A percentile compares a stretch with the other conserved stretches of the same genome.
Conservation (phyloP, 1,140 invertebrate genomes). For the Aphidius gifuensis region DNA sequence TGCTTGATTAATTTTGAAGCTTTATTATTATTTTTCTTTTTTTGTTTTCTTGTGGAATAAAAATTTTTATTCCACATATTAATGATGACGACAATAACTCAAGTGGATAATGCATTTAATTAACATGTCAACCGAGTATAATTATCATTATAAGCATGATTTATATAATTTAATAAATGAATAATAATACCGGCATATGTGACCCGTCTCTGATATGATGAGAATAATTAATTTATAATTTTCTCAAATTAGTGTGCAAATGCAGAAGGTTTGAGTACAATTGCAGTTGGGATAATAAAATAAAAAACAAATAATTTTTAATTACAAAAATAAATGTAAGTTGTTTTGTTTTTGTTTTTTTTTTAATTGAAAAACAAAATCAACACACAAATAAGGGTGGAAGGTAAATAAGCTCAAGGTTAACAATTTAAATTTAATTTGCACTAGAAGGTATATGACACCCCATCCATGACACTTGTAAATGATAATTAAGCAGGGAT, state of each 20-base stretch:
- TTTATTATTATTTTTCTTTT: not conserved
- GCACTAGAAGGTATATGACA: constrained; percentile 3
- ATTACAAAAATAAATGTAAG: constrained; percentile 21
- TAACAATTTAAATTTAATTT: not conserved
- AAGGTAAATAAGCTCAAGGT: not conserved
- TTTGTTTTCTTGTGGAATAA: too few relatives aligned
- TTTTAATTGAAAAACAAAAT: not conserved
- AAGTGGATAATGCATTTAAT: too few relatives aligned
- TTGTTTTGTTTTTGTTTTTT: not conserved
- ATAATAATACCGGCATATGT: too few relatives aligned
- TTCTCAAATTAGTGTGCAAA: constrained; percentile 18
- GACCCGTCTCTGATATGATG: too few relatives aligned
- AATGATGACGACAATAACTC: too few relatives aligned
- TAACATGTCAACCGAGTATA: too few relatives aligned
- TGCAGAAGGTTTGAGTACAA: not conserved
- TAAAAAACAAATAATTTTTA: constrained; percentile 19
- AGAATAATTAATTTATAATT: too few relatives aligned
- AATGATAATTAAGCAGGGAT: constrained; percentile 50
- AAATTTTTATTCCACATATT: too few relatives aligned
- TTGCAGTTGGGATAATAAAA: constrained; percentile 4
- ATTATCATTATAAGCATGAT: too few relatives aligned
- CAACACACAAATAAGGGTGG: not conserved
- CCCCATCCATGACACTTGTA: constrained; percentile 12
- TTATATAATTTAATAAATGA: too few relatives aligned
- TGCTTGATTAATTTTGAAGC: not conserved